Evolutionary conservation across 53 echinoderm and acorn worm species (phyloP).

Genomic region (Mesocentrotus franciscanus): DNA sequence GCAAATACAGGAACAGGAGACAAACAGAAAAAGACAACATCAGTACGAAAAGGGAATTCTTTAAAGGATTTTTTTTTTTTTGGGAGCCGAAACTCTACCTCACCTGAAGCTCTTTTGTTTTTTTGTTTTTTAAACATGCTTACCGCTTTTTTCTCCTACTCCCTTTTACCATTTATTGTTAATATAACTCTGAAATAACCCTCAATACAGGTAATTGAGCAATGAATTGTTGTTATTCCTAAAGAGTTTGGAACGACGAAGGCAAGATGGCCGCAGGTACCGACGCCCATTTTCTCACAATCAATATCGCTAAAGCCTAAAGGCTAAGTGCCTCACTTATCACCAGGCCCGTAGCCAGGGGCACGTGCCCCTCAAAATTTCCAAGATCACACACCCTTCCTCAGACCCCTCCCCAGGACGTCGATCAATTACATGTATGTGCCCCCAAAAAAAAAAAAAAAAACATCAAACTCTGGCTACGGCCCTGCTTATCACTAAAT

Average conservation of each 20-base stretch:
- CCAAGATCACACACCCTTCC: no score
- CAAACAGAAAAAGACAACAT: no score
- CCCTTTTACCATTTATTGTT: not conserved
- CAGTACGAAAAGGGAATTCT: no score
- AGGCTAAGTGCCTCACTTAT: not conserved
- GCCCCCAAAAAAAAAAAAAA: no score
- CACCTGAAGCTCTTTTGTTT: not conserved
- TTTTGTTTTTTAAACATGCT: not conserved
- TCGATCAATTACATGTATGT: no score
- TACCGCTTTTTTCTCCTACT: not conserved
- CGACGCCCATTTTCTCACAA: not conserved
- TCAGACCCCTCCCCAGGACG: no score
- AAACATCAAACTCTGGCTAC: no score
- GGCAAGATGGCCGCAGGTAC: not conserved
- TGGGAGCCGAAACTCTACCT: not conserved
- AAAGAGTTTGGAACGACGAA: not conserved
- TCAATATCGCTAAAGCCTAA: constrained; percentile 1
- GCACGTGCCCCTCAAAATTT: no score
- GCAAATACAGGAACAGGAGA: no score
- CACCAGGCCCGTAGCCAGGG: no score
- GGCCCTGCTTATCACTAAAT: not conserved
- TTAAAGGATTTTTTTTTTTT: no score
- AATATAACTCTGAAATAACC: not conserved
- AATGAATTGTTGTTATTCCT: not conserved
- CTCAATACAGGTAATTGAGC: not conserved